Percentiles rank a stretch among this genome's conserved stretches.
Evolutionary conservation across 2,888 invertebrate genomes (phyloP).

Genomic region (Gibbula magus): DNA sequence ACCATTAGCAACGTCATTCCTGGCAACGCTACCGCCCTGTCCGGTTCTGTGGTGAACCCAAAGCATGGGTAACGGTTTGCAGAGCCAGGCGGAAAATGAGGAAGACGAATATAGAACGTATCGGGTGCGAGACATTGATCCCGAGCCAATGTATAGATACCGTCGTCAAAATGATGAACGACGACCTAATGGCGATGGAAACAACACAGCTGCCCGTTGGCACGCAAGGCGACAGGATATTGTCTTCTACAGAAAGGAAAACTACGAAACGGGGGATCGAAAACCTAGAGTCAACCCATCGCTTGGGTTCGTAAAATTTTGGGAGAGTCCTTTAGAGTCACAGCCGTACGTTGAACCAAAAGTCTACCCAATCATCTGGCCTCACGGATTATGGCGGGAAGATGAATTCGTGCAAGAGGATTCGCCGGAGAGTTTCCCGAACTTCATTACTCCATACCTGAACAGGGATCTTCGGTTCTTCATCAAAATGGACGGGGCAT

Average conservation of each 20-base stretch:
- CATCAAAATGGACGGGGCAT: background rate
- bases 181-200: background rate
- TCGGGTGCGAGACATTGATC: too few relatives aligned
- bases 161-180: background rate
- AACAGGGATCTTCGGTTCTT: slow-evolving; percentile 14
- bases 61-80: too few relatives aligned
- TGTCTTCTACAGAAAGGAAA: background rate
- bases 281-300: background rate
- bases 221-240: background rate
- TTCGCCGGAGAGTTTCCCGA: slow-evolving; percentile 1
- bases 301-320: background rate
- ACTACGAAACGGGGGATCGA: background rate
- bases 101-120: too few relatives aligned
- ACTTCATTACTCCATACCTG: background rate
- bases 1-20: too few relatives aligned
- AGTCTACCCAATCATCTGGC: background rate
- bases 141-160: too few relatives aligned
- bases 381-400: background rate
- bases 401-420: background rate
- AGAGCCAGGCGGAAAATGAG: too few relatives aligned
- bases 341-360: background rate
- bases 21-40: too few relatives aligned
- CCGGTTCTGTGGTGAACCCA: too few relatives aligned
- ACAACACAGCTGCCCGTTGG: background rate
- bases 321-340: slow-evolving; percentile 28